Evolutionary conservation across 2,797 vertebrate species (phyloP).

Genomic region (Gymnopithys bicolor): DNA sequence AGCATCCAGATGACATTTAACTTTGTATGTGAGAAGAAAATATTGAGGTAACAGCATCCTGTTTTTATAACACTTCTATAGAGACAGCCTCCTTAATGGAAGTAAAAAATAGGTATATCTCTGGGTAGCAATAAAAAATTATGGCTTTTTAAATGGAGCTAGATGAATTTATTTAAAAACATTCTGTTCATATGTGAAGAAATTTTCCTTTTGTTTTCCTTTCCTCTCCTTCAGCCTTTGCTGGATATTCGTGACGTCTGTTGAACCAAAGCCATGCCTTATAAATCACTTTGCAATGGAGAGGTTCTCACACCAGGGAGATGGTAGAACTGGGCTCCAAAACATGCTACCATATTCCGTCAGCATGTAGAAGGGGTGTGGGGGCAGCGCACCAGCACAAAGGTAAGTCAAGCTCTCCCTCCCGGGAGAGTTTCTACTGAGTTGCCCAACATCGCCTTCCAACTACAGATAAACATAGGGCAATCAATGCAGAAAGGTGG

Average conservation of each 20-base stretch:
- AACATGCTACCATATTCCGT: not conserved
- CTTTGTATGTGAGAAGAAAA: not conserved
- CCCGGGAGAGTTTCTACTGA: not conserved
- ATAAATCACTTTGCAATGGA: not conserved
- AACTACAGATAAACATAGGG: not conserved
- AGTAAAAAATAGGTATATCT: not conserved
- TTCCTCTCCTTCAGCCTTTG: not conserved
- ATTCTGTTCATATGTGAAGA: not conserved
- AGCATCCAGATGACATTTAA: not conserved
- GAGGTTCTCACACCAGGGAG: not conserved
- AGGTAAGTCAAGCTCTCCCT: not conserved
- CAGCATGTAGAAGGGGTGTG: rapidly evolving
- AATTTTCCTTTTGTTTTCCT: not conserved
- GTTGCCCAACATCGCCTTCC: not conserved
- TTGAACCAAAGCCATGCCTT: not conserved
- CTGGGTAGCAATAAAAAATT: not conserved
- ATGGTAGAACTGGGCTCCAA: not conserved
- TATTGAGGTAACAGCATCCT: not conserved
- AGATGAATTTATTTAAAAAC: not conserved
- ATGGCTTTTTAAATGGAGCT: not conserved
- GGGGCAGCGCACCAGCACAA: not conserved
- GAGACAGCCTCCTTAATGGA: not conserved
- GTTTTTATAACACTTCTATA: not conserved
- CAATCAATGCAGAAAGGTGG: not conserved
- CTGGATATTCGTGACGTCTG: not conserved